Evolutionary conservation across 2,888 invertebrate species (phyloP), one percentile per base, ranked within the genome.

Genomic region (Rotaria socialis): DNA sequence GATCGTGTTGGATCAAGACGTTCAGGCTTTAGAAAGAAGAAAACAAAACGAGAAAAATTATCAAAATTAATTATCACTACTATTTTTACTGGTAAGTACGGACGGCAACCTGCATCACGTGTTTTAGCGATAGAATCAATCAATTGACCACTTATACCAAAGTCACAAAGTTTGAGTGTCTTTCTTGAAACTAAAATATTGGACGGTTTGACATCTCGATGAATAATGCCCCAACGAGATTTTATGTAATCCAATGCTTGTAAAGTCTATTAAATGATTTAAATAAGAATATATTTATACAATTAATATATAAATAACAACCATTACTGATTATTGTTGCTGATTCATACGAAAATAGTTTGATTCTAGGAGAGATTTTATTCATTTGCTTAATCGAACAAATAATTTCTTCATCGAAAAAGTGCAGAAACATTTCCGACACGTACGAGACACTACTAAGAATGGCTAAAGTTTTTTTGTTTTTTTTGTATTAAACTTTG

Each of bases 131-230:
- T 95, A 19, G 97, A 97, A 92, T 98, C 96, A 10, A 97, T 97
- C 86, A 98, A 93, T 91, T 97, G 96, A 24, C 97, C 97, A 89
- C 97, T 97, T 90, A 98, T 98, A 87, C 98, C 98, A 93, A 98
- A 98, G 92, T 98, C 98, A 92, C 98, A 98, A 93, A 98, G 96
- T 92, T 98, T 98, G 3, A 98, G 96, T 41, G 97, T 98, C 90
- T 94, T 93, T 88, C 95, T 93, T 91, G 96, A 97, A 88, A 97
- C 95, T 89, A 98, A 93, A 90, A 98, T 97, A 92, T 98, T 98
- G 87, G 97, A 97, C 52, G 98, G 98, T 90, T 98, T 98, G 0
- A 98, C 97, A 92, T 98, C 98, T 89, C 86, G 86, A 86, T 86
- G 86, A 11, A 86, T 86, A 41, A 86, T 86, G 58, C 55, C 27